A percentile compares a stretch with the other conserved stretches of the same genome.
phyloP scores from a whole-genome alignment of 2,113 vertebrate genomes.

The Grus americana region DNA sequence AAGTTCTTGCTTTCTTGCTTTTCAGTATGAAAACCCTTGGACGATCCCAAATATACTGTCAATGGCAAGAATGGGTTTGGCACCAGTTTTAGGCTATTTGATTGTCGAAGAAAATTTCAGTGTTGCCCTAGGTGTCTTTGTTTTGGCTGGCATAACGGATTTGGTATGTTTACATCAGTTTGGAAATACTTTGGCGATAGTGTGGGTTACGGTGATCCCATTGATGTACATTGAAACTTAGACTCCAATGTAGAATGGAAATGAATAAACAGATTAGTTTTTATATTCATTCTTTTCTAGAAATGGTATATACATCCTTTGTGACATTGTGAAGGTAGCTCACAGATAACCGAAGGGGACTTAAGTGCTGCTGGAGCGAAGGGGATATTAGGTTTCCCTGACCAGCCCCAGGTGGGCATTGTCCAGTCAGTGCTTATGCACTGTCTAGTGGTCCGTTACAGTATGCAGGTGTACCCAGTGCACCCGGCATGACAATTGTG shows the following conservation, averaged over 20 bases:
- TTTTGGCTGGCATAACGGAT: slow-evolving; percentile 92
- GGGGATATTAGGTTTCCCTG: background rate
- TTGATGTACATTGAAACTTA: rapidly evolving
- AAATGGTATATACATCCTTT: rapidly evolving
- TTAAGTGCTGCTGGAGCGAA: background rate
- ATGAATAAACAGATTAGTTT: rapidly evolving
- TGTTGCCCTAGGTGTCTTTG: slow-evolving; percentile 89
- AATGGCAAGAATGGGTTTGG: slow-evolving; percentile 89
- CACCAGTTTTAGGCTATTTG: slow-evolving; percentile 90
- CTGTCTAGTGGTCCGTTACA: no score
- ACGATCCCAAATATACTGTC: slow-evolving; percentile 95
- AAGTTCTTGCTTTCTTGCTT: background rate
- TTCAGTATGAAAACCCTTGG: slow-evolving; percentile 97
- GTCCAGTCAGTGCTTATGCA: background rate
- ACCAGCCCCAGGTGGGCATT: background rate
- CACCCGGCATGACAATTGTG: rapidly evolving
- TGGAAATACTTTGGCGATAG: background rate
- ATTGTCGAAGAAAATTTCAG: slow-evolving; percentile 91
- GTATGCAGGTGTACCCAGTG: background rate
- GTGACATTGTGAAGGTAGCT: background rate
- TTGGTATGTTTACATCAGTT: slow-evolving; percentile 75
- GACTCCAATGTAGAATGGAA: rapidly evolving
- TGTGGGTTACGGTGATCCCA: rapidly evolving
- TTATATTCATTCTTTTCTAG: no score
- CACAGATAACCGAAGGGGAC: rapidly evolving